Conservation (phyloP, 2,797 vertebrate species). For the Catamblyrhynchus diadema region DNA sequence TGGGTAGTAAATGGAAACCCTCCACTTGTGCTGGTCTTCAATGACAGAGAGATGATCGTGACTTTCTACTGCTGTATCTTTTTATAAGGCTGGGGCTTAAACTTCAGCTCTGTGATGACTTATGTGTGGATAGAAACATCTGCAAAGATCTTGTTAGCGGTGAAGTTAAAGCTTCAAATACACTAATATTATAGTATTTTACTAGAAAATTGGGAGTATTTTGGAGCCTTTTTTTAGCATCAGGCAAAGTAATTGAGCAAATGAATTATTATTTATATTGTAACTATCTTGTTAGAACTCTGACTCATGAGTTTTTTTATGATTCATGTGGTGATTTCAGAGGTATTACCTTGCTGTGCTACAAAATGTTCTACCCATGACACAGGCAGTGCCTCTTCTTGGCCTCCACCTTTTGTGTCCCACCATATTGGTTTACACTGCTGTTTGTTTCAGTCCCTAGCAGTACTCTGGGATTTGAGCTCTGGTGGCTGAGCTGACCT, state of each 20-base stretch:
- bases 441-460: not conserved
- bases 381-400: not conserved
- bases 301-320: not conserved
- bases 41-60: rapidly evolving
- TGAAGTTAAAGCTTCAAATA: not conserved
- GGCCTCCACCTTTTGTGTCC: not conserved
- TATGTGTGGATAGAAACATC: not conserved
- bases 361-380: not conserved
- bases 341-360: not conserved
- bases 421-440: not conserved
- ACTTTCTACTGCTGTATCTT: not conserved
- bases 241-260: not conserved
- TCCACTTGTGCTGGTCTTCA: not conserved
- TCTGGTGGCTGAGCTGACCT: not conserved
- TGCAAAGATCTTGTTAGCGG: not conserved
- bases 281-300: not conserved
- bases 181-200: not conserved
- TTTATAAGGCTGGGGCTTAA: not conserved
- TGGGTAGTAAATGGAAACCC: not conserved
- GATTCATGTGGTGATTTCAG: not conserved
- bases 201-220: not conserved
- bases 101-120: not conserved
- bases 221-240: not conserved
- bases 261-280: conserved; percentile 1
- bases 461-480: not conserved